phyloP scores from a whole-genome alignment of 2,888 invertebrate species.

The Glaucopsyche alexis region DNA sequence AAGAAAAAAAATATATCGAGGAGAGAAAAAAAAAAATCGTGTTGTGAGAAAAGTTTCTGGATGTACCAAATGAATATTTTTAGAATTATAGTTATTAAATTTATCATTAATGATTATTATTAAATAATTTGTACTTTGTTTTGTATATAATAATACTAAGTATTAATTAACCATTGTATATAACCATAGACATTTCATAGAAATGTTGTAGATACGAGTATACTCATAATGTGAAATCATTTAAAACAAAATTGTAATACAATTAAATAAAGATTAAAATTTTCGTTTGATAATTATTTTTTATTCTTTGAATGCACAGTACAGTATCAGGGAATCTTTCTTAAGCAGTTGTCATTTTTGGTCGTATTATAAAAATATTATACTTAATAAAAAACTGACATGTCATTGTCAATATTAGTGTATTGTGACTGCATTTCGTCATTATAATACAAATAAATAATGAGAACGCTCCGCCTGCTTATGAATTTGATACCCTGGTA shows the following conservation, averaged over 20 bases:
- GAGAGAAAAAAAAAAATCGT: background rate
- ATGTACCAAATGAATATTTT: constrained; percentile 2
- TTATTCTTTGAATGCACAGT: background rate
- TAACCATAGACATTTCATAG: constrained; percentile 4
- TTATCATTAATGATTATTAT: background rate
- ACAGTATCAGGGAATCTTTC: no score
- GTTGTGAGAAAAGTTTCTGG: constrained; percentile 17
- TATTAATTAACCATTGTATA: constrained; percentile 14
- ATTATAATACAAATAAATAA: no score
- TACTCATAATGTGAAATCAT: background rate
- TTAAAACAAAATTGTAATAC: constrained; percentile 4
- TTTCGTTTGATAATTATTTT: background rate
- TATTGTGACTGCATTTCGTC: no score
- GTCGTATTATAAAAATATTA: no score
- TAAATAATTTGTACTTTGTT: constrained; percentile 16
- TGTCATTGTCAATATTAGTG: no score
- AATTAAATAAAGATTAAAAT: background rate
- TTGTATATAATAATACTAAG: constrained; percentile 14
- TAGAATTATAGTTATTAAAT: background rate
- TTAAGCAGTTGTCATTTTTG: no score
- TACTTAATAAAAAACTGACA: no score
- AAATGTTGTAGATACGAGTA: background rate
- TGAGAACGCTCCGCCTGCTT: no score
- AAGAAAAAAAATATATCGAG: background rate
- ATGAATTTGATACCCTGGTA: no score